Percentiles rank a stretch among this genome's conserved stretches.
These are phyloP conservation scores for Corbicula japonica DNA, from an alignment of 2,888 invertebrate species.

Conservation along the genomic window DNA sequence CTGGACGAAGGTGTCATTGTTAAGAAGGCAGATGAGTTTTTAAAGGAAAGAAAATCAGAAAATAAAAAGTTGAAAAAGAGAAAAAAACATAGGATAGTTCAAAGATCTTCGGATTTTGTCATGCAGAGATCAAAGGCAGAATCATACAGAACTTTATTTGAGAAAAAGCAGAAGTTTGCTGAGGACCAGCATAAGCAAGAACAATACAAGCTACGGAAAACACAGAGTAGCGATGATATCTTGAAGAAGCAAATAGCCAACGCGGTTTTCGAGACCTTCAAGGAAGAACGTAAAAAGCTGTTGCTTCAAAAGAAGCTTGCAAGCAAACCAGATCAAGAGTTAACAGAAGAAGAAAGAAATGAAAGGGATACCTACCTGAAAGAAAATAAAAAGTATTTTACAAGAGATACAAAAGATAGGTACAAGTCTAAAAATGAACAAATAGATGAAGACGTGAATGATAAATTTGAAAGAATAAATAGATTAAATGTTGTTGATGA, in stretches of 20 bases:
- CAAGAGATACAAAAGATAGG: slow-evolving; percentile 42
- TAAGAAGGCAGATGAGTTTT: slow-evolving; percentile 14
- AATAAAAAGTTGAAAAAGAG: neutral
- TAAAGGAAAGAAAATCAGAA: slow-evolving; percentile 11
- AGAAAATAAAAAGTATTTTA: slow-evolving; percentile 40
- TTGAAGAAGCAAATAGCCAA: slow-evolving; percentile 14
- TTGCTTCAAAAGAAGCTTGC: slow-evolving; percentile 10
- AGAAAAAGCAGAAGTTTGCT: slow-evolving; percentile 33
- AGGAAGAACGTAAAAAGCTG: slow-evolving; percentile 19
- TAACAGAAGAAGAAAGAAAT: neutral
- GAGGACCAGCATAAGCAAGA: slow-evolving; percentile 10
- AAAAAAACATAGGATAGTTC: slow-evolving; percentile 25
- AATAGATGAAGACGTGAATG: neutral
- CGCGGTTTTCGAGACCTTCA: slow-evolving; percentile 25
- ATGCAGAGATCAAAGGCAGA: slow-evolving; percentile 55
- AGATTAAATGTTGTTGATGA: slow-evolving; percentile 4
- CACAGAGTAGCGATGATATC: slow-evolving; percentile 46
- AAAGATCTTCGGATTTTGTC: slow-evolving; percentile 43
- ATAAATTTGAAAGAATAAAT: slow-evolving; percentile 24
- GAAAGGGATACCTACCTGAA: slow-evolving; percentile 3
- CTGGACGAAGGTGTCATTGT: slow-evolving; percentile 11
- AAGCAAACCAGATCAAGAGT: neutral
- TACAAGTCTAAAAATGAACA: slow-evolving; percentile 13
- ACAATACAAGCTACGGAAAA: slow-evolving; percentile 19
- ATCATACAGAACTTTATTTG: slow-evolving; percentile 42